phyloP scores from a whole-genome alignment of 2,113 vertebrate species.

The Perccottus glenii region DNA sequence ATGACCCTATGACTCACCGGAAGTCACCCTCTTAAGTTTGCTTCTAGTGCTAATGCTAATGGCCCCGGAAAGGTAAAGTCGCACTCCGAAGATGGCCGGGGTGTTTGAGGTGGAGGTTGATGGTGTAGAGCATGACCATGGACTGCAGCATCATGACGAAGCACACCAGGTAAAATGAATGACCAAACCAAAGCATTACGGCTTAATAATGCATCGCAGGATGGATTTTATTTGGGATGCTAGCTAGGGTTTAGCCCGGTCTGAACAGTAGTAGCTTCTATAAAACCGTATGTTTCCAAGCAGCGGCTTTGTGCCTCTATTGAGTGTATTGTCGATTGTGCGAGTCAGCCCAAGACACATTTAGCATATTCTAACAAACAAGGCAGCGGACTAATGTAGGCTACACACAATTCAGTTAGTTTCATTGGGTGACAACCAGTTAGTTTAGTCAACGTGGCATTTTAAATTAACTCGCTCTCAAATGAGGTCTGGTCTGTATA shows the following conservation, averaged over 20 bases:
- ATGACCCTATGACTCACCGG: conserved; percentile 17
- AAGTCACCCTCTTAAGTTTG: conserved; percentile 17
- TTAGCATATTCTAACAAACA: conserved; percentile 1
- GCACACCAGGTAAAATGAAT: conserved; percentile 64
- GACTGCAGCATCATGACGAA: conserved; percentile 69
- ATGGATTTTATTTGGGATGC: background rate
- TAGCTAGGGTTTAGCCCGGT: background rate
- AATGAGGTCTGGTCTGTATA: background rate
- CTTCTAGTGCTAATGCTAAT: conserved; percentile 61
- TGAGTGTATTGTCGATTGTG: background rate
- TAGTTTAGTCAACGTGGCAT: background rate
- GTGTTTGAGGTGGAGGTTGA: conserved; percentile 86
- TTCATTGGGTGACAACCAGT: background rate
- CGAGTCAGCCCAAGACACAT: too few species aligned
- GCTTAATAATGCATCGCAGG: background rate
- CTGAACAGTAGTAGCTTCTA: too few species aligned
- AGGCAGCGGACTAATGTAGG: background rate
- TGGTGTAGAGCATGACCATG: conserved; percentile 82
- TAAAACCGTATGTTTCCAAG: background rate
- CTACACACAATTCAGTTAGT: background rate
- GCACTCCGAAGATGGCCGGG: conserved; percentile 82
- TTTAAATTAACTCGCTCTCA: background rate
- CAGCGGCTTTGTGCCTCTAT: background rate
- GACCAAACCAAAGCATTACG: background rate
- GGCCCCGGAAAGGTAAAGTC: conserved; percentile 61